Percentiles rank a stretch among this genome's conserved stretches.
phyloP scores from a whole-genome alignment of 2,113 vertebrate genomes.

The Dipodomys ordii region DNA sequence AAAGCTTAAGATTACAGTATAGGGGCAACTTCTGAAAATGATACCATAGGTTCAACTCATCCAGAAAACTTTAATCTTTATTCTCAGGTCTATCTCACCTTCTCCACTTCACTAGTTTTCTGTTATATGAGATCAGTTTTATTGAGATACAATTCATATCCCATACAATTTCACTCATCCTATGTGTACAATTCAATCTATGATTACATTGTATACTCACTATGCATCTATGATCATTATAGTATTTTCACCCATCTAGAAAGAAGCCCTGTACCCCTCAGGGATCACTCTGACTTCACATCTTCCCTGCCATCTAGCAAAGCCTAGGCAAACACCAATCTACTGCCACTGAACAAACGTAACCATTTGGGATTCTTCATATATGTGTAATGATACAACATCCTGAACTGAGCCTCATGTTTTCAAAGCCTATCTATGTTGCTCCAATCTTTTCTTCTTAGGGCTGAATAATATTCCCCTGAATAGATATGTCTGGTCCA shows the following conservation, averaged over 20 bases:
- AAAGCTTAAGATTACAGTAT: not conserved
- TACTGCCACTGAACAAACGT: slow-evolving; percentile 15
- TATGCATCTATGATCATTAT: not conserved
- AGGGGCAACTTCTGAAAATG: not conserved
- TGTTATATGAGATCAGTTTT: not conserved
- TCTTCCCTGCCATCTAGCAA: not conserved
- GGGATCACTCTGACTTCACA: not conserved
- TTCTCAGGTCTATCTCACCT: not conserved
- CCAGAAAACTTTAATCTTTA: not conserved
- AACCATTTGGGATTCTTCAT: not conserved
- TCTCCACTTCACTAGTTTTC: not conserved
- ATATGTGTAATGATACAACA: not conserved
- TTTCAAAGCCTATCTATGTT: not conserved
- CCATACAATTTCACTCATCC: not conserved
- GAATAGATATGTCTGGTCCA: not conserved
- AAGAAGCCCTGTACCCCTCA: not conserved
- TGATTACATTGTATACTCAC: not conserved
- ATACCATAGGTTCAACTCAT: not conserved
- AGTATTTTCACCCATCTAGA: not conserved
- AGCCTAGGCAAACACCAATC: not conserved
- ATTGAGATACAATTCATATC: not conserved
- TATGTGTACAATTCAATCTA: not conserved
- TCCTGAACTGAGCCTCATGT: not conserved
- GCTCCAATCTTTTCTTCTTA: not conserved
- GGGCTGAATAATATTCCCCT: not conserved